Evolutionary conservation across 2,113 vertebrate genomes (phyloP), one percentile per base, ranked within the genome.

Genomic region (Glaucidium brasilianum): DNA sequence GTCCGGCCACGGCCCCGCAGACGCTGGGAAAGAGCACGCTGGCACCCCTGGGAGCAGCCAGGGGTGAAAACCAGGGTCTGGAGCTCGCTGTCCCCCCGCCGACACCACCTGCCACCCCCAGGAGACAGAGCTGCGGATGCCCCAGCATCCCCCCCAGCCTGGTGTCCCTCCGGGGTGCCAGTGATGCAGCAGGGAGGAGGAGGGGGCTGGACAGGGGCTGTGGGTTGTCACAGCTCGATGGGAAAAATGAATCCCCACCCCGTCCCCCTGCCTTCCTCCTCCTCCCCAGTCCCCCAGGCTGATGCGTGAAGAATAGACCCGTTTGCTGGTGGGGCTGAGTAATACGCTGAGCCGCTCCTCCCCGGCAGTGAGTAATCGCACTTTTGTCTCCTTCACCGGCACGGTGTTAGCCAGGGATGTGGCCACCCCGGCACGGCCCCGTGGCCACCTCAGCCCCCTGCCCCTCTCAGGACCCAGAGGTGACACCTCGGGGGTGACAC

Each of bases 311-410:
- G 93, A 90, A 58, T 3, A 96, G 91, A 81, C 53, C 86, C 79
- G 8, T 92, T 93, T 74, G 89, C 92, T 68, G 96, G 85, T 68
- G 60, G 93, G 95, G 94, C 74, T 96, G 97, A 94, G 94, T 97
- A 97, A 98, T 74, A 84, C 10, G 23, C 90, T 71, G 92, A 92
- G 95, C 91, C 30, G 71, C 88, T 93, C 91, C 97, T 97, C 91
- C 91, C 78, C 71, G 7, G 93, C 94, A 67, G 80, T 97, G 97
- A 97, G 87, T 96, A 96, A 97, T 74, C 30, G 19, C 16, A 66
- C 87, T 88, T 92, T 76, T 93, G 71, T 91, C 23, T 76, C 63
- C 89, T 16, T 68, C 43, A 30, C 83, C 79, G 59, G 91, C 94
- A 69, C 23, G 0, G 56, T 9, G 47, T 21, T 22, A 58, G 15